Evolutionary conservation across 1,140 invertebrate species (phyloP), one percentile per base, ranked within the genome.

Genomic region (Hylyphantes graminicola): DNA sequence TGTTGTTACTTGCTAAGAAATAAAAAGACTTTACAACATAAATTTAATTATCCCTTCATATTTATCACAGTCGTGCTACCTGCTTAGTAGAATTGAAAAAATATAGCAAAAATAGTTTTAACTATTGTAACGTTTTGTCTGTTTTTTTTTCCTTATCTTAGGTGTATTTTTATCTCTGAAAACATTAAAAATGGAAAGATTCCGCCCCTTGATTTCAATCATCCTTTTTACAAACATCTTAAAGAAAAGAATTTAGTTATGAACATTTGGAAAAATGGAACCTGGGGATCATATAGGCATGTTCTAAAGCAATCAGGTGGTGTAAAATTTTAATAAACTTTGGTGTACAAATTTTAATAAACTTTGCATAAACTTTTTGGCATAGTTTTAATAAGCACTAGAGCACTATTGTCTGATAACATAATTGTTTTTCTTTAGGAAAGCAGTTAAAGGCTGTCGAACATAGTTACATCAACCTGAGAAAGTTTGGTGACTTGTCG

Each of bases 251-350:
- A 98, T 90, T 89, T 98, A 10, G 91, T 95, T 17, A 93, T 95
- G 82, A 98, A 98, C 89, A 93, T 98, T 50, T 91, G 93, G 79
- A 93, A 93, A 87, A 91, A 93, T 88, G 93, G 93, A 17, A 90
- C 91, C 19, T 98, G 96, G 96, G 97, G 97, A 77, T 93, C 93
- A 8, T 96, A 94, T 90, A 92, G 95, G 50, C 96, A 98, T 72
- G 53, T 70, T 17, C 65, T 64, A 85, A 94, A 0, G 3, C 17
- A 64, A 73, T 51, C 50, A 15, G 35, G 19, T 50, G 21, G 89
- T 15, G 79, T 51, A 81, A n/a, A 64, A 11, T 57, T 15, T 74
- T 57, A 0, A 59, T 12, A 13, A 35, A 19, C 15, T 10, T 10
- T 65, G 48, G 7, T 65, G n/a, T n/a, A n/a, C 4, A 7, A 7